Base-by-base conservation (phyloP, 2,113 vertebrate genomes). In the Prietella phreatophila region DNA sequence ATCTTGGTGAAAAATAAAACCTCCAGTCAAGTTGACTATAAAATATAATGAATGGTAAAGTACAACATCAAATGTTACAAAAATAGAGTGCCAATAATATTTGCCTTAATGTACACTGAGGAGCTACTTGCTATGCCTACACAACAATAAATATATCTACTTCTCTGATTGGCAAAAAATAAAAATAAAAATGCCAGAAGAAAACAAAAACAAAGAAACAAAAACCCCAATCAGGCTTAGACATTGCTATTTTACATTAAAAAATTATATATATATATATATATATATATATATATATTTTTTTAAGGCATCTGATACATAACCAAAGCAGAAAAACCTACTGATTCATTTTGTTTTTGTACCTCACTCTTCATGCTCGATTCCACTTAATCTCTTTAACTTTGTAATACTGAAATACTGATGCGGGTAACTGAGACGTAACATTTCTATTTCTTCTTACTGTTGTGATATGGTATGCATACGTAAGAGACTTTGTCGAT, bases 391-490 rank as follows among this genome's bases (percentile, higher is more conserved):
- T 88, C 42, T 88, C 78, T 87, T 88, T 92, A 89, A 91, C 92
- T 93, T 93, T 95, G 92, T 94, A 90, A 95, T 96, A 95, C 91
- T 94, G 93, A 98, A 90, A 95, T 96, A 95, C 91, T 94, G 93
- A 98, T 97, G 97, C 97, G 96, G 97, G 97, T 97, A 96, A 95
- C 94, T 94, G 95, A 95, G 94, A 96, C 95, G 95, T 95, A 95
- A 95, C 91, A 94, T 96, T 96, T 96, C 94, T 94, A 92, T 94
- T 95, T 96, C 94, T 95, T 94, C 95, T 96, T 96, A 96, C 96
- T 92, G 55, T 78, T 50, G 42, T 47, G 20, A 76, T 47, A 27
- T 76, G 39, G 20, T 47, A 10, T 47, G 20, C 9, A 25, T 14
- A 76, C 0, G 9, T 47, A 47, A 76, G 39, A 47, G 22, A 76